These are phyloP conservation scores for Oenanthe oenanthe DNA, from an alignment of 2,113 vertebrate genomes.

Conservation along the genomic window DNA sequence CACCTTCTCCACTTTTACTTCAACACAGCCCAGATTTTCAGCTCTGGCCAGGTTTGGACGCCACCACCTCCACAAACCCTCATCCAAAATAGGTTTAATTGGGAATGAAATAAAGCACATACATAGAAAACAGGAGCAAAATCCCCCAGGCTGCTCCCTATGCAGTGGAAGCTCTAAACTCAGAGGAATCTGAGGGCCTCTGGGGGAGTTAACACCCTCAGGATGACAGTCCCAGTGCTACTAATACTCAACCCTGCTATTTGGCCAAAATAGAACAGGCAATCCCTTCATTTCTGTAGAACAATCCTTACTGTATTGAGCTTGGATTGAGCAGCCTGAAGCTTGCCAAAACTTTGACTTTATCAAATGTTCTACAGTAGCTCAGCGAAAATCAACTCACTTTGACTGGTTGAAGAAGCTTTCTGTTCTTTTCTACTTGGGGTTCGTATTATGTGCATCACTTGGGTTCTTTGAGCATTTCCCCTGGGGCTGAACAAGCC, in stretches of 20 bases:
- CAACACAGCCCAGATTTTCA: not conserved
- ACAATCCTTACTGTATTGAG: not conserved
- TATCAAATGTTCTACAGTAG: slow-evolving; percentile 9
- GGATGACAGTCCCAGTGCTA: not conserved
- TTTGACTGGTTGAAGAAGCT: not conserved
- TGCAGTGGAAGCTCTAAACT: not conserved
- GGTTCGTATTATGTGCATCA: not conserved
- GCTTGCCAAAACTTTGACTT: slow-evolving; percentile 35
- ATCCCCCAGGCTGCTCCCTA: not conserved
- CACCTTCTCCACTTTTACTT: not conserved
- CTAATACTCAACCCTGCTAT: not conserved
- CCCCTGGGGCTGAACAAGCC: not conserved
- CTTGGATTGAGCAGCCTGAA: not conserved
- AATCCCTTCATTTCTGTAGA: slow-evolving; percentile 10
- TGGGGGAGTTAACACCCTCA: not conserved
- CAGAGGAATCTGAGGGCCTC: not conserved
- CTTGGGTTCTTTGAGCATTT: not conserved
- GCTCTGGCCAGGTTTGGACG: not conserved
- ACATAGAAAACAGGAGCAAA: not conserved
- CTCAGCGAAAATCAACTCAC: not conserved
- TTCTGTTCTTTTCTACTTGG: not conserved
- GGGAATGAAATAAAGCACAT: not conserved
- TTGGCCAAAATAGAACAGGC: slow-evolving; percentile 3
- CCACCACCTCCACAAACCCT: rapidly evolving
- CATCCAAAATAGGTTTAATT: not conserved